These are phyloP conservation scores for Micrasema minimum DNA, from an alignment of 1,140 invertebrate genomes.

Conservation along the genomic window DNA sequence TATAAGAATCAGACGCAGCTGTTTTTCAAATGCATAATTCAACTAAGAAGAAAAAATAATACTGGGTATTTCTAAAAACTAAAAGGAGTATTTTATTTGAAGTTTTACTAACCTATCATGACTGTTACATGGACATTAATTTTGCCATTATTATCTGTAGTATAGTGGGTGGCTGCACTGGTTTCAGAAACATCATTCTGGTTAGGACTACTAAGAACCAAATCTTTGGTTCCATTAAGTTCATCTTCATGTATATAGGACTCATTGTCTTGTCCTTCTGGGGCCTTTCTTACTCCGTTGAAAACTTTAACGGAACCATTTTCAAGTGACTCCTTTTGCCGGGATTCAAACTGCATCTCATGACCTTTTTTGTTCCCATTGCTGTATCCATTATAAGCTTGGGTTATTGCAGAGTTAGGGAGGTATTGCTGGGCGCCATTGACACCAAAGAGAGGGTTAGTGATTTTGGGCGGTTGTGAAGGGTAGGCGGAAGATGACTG, in stretches of 20 bases:
- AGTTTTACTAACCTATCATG: constrained; percentile 69
- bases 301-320: constrained; percentile 54
- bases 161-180: constrained; percentile 68
- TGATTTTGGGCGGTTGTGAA: constrained; percentile 56
- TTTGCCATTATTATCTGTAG: constrained; percentile 85
- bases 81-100: no score
- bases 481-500: constrained; percentile 50
- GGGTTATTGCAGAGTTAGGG: constrained; percentile 51
- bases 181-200: constrained; percentile 61
- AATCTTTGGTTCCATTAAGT: constrained; percentile 67
- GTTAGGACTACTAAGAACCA: constrained; percentile 58
- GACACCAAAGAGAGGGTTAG: constrained; percentile 64
- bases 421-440: constrained; percentile 65
- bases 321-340: constrained; percentile 40
- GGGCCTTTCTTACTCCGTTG: constrained; percentile 70
- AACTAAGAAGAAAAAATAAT: no score
- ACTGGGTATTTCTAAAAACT: no score
- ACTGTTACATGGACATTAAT: constrained; percentile 89
- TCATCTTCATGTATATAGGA: constrained; percentile 70
- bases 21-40: no score
- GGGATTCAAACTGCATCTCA: constrained; percentile 16
- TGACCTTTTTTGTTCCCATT: constrained; percentile 16
- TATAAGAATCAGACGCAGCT: no score
- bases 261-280: constrained; percentile 83
- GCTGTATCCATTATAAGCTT: constrained; percentile 32